Evolutionary conservation across 2,113 vertebrate species (phyloP).

Genomic region (Cisticola juncidis): DNA sequence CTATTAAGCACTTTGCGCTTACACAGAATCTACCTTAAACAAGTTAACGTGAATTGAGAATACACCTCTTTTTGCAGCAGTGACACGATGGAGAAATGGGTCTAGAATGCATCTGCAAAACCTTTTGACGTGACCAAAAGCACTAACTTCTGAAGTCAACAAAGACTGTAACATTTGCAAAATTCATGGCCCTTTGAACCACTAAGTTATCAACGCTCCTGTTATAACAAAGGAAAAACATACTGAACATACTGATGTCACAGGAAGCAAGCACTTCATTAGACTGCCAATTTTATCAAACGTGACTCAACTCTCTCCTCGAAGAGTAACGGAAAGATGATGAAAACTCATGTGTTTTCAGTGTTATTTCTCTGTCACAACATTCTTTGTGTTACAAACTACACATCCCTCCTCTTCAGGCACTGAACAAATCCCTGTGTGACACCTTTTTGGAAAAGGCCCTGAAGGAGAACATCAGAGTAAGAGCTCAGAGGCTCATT

Average conservation of each 20-base stretch:
- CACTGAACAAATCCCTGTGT: background rate
- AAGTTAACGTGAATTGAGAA: background rate
- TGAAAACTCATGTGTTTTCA: background rate
- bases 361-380: background rate
- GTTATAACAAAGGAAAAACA: slow-evolving; percentile 14
- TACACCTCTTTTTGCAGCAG: background rate
- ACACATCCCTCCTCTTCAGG: background rate
- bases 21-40: background rate
- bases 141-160: background rate
- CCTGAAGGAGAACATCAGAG: background rate
- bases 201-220: background rate
- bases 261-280: slow-evolving; percentile 19
- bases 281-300: slow-evolving; percentile 14
- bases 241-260: slow-evolving; percentile 16
- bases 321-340: background rate
- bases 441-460: background rate
- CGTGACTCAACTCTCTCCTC: background rate
- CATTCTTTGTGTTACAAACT: background rate
- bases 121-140: background rate
- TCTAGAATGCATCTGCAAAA: background rate
- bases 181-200: background rate
- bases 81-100: accelerated
- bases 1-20: background rate
- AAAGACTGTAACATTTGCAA: background rate
- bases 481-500: background rate